These are phyloP conservation scores for Anhinga rufa DNA, from an alignment of 2,113 vertebrate species.

Conservation along the genomic window DNA sequence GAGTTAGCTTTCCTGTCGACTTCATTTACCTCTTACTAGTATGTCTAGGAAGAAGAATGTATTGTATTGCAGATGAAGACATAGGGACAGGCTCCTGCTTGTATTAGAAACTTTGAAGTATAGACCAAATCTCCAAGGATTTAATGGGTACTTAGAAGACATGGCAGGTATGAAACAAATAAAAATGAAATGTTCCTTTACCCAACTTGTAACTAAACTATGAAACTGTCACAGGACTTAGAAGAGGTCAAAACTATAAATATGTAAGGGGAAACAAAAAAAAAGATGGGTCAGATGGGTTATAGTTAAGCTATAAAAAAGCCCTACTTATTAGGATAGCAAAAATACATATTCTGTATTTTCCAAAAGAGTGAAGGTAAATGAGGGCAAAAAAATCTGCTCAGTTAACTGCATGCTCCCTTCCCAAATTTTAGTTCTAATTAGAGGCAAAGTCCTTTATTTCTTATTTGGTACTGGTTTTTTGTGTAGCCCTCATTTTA, in stretches of 20 bases:
- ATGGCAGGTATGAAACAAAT: background rate
- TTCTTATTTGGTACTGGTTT: background rate
- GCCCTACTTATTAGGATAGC: background rate
- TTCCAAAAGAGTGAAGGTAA: background rate
- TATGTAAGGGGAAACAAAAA: background rate
- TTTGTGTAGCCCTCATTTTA: background rate
- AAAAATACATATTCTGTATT: background rate
- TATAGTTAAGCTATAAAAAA: background rate
- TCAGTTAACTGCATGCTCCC: background rate
- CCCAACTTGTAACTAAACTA: background rate
- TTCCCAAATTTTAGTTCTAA: background rate
- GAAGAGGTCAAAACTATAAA: slow-evolving; percentile 9
- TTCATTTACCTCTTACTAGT: background rate
- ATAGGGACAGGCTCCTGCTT: background rate
- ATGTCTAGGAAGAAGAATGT: background rate
- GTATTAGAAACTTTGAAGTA: background rate
- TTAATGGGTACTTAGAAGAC: background rate
- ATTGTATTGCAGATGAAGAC: background rate
- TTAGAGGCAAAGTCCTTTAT: background rate
- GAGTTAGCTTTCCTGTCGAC: background rate
- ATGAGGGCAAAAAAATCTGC: background rate
- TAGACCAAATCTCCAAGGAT: background rate
- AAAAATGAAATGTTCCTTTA: background rate
- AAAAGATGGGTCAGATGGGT: background rate
- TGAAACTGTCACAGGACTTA: background rate